phyloP scores from a whole-genome alignment of 1,140 invertebrate genomes.

The Tetranychus cinnabarinus region DNA sequence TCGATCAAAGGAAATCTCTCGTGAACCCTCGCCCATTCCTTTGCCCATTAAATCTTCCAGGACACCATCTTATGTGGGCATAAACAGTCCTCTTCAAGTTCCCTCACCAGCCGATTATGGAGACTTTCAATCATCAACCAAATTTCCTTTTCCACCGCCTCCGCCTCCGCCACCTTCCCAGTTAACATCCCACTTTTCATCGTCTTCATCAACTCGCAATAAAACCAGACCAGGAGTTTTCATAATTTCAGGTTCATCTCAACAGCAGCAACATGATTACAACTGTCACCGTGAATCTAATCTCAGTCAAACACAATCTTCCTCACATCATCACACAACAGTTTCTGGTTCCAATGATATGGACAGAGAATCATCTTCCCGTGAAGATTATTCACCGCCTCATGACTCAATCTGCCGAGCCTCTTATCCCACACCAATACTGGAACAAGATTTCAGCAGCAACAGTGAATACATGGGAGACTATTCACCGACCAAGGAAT shows the following conservation, averaged over 20 bases:
- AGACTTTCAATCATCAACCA: background rate
- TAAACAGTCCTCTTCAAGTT: background rate
- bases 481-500: background rate
- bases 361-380: constrained; percentile 10
- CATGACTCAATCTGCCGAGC: background rate
- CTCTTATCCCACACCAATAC: background rate
- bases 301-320: too few species aligned
- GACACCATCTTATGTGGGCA: background rate
- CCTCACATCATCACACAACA: constrained; percentile 18
- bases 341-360: constrained; percentile 30
- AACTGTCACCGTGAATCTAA: too few species aligned
- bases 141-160: constrained; percentile 2
- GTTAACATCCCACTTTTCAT: background rate
- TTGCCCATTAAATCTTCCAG: background rate
- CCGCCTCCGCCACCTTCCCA: background rate
- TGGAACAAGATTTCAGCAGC: background rate
- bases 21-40: constrained; percentile 11
- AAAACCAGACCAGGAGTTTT: constrained; percentile 15
- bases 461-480: background rate
- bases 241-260: constrained; percentile 7
- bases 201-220: constrained; percentile 15
- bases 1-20: background rate
- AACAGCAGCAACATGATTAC: constrained; percentile 16
- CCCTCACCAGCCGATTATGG: background rate
- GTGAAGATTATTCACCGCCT: background rate